phyloP scores from a whole-genome alignment of 2,113 vertebrate genomes.

The Rhadina sibilatrix region DNA sequence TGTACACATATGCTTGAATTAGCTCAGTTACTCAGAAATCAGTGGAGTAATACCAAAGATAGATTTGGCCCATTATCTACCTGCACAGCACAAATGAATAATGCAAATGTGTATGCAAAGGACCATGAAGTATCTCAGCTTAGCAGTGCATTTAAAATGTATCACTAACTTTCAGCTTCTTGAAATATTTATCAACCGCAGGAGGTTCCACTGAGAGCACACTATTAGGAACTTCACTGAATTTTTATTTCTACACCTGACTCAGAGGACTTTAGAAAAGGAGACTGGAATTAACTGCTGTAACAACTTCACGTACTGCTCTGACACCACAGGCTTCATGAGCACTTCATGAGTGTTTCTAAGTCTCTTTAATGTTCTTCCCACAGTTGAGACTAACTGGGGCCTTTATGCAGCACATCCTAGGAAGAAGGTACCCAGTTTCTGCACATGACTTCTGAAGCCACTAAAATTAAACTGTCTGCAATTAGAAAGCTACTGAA shows the following conservation, averaged over 20 bases:
- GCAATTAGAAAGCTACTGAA: background rate
- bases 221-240: background rate
- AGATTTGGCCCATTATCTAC: slow-evolving; percentile 43
- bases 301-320: background rate
- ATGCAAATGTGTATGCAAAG: slow-evolving; percentile 54
- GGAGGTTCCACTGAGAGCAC: background rate
- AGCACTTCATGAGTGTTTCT: background rate
- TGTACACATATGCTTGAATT: background rate
- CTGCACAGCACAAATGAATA: slow-evolving; percentile 56
- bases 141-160: slow-evolving; percentile 54
- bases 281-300: background rate
- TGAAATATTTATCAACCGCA: background rate
- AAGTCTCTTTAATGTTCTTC: background rate
- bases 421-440: background rate
- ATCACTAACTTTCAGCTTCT: slow-evolving; percentile 38
- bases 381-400: background rate
- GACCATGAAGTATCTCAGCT: slow-evolving; percentile 36
- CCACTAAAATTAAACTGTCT: background rate
- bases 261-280: background rate
- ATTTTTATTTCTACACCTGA: slow-evolving; percentile 14
- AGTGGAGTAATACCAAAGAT: slow-evolving; percentile 20
- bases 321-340: background rate
- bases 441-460: background rate
- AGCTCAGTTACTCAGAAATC: slow-evolving; percentile 20
- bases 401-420: background rate